Evolutionary conservation across 2,113 vertebrate genomes (phyloP).

Genomic region (Carassius auratus): DNA sequence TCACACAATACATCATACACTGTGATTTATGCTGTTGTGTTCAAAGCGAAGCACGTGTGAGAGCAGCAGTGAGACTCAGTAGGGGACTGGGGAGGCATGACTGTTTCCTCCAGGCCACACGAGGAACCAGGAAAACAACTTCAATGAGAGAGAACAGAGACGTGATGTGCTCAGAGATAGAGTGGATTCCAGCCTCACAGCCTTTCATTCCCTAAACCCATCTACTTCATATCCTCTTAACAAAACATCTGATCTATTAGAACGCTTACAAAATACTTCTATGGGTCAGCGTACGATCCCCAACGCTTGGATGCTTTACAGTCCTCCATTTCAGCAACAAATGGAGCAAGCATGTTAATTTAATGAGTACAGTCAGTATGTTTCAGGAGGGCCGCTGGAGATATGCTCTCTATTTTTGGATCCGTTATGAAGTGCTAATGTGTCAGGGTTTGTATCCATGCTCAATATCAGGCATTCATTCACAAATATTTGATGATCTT

Average conservation of each 20-base stretch:
- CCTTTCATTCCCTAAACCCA: constrained; percentile 7
- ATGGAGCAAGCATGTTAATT: constrained; percentile 27
- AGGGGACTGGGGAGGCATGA: constrained; percentile 4
- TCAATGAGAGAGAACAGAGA: constrained; percentile 46
- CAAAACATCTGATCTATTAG: background rate
- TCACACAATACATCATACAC: background rate
- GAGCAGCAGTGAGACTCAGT: background rate
- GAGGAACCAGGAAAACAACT: constrained; percentile 57
- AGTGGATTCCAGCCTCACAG: background rate
- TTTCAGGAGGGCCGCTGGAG: constrained; percentile 25
- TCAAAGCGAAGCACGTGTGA: constrained; percentile 1
- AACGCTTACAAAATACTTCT: background rate
- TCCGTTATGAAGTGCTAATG: constrained; percentile 10
- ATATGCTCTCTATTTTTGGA: constrained; percentile 33
- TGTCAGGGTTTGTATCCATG: background rate
- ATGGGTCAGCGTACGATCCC: background rate
- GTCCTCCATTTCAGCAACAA: background rate
- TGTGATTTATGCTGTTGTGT: background rate
- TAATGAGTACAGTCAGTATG: constrained; percentile 30
- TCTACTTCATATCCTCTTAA: constrained; percentile 9
- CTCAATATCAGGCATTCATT: background rate
- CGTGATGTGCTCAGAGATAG: constrained; percentile 42
- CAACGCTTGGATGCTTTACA: background rate
- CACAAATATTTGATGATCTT: background rate
- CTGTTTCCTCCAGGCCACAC: constrained; percentile 49